Evolutionary conservation across 2,888 invertebrate species (phyloP), one percentile per base, ranked within the genome.

Genomic region (Synanthedon andrenaeformis): DNA sequence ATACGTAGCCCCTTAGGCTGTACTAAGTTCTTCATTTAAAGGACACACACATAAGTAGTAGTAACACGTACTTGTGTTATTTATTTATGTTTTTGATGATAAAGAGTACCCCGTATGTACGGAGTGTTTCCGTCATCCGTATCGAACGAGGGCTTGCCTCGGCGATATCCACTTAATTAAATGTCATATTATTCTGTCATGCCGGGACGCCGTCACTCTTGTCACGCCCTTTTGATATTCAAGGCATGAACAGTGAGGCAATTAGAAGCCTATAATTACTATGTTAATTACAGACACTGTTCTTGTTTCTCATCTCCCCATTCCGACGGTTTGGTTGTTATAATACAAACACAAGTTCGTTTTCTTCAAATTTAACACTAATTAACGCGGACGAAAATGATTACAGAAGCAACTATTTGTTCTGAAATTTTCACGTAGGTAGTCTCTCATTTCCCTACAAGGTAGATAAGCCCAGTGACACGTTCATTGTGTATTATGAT

Each of bases 241-340:
- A 74, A 79, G 76, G 72, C 83, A 80, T 78, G 82, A 81, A 79
- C 79, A 75, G 75, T 74, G 74, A 76, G 76, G 78, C 82, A 84
- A 83, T 84, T 84, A 84, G 77, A 79, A 77, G 80, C 75, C 82
- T 83, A 82, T 84, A 84, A 85, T 85, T 82, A 82, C 82, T 73
- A 82, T 82, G 84, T 82, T 85, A 84, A 84, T 85, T 84, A 81
- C 81, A 80, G 79, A 72, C 79, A 74, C 66, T 70, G 79, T 73
- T 78, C 81, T 74, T 79, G 81, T 77, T 79, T 77, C 81, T 74
- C 81, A 74, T 79, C 79, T 76, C 71, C 74, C 75, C 67, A 74
- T 76, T 76, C 73, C 72, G 63, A 74, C 74, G 74, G 74, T 72
- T 74, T 67, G 72, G 74, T 72, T 76, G 78, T 76, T 80, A 77